Evolutionary conservation across 2,888 invertebrate species (phyloP), one percentile per base, ranked within the genome.

Genomic region (Diadromus collaris): DNA sequence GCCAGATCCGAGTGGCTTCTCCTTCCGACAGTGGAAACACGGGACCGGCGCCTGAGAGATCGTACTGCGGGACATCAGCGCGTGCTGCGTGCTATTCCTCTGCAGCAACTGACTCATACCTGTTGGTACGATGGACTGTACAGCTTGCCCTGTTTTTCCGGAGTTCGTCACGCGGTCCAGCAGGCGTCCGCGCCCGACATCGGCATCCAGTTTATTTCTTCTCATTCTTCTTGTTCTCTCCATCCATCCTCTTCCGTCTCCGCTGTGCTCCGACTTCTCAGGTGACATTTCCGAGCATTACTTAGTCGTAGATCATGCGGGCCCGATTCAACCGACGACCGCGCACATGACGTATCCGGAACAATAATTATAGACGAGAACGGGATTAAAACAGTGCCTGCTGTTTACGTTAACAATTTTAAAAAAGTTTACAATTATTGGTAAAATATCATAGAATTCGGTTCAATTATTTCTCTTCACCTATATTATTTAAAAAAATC

Each of bases 201-300:
- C 69, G 79, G 73, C 69, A 76, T 76, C 79, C 79, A 73, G 76
- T 78, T 78, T 74, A 54, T 54, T 74, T 70, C 72, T 60, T 75
- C 68, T 54, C 58, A 32, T 60, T 69, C 58, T 13, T 70, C 58
- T 32, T 41, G 51, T 46, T 61, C 67, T 32, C 64, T 34, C 51
- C 58, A 27, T 63, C n/a, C 34, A 48, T 21, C 46, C 21, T 34
- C 9, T 19, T 21, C 60, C 32, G n/a, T 32, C 54, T 54, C 19
- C 46, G 29, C 27, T n/a, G 7, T 29, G 27, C 29, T 29, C 16
- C 2, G n/a, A 56, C n/a, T 56, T 16, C 56, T 24, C 27, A 7
- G 29, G 29, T 29, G 56, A 16, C 56, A 27, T 56, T 56, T 1
- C 27, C 29, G 16, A 56, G 29, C n/a, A 6, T 56, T 56, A 56